These are phyloP conservation scores for Acipenser ruthenus DNA, from an alignment of 2,797 vertebrate genomes.

Conservation along the genomic window DNA sequence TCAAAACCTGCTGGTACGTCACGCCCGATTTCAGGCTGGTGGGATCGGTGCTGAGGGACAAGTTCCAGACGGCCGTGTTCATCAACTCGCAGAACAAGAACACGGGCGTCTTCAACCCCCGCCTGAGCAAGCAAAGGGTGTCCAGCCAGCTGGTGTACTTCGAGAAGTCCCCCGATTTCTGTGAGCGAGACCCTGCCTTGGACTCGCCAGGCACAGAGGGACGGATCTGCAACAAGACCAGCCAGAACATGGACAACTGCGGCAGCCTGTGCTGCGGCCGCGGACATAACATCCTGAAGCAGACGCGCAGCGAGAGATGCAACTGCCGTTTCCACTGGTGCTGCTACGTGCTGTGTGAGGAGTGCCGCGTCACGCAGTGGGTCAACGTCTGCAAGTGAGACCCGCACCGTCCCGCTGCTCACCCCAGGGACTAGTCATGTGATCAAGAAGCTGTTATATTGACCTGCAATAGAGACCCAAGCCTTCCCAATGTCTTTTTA, in stretches of 20 bases:
- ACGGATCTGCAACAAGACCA: slow-evolving; percentile 50
- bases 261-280: slow-evolving; percentile 83
- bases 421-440: too few species aligned
- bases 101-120: slow-evolving; percentile 78
- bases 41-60: slow-evolving; percentile 70
- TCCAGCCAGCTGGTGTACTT: slow-evolving; percentile 82
- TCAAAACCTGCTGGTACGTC: slow-evolving; percentile 88
- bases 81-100: slow-evolving; percentile 88
- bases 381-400: slow-evolving; percentile 76
- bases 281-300: slow-evolving; percentile 80
- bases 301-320: slow-evolving; percentile 77
- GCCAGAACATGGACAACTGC: slow-evolving; percentile 67
- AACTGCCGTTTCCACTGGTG: slow-evolving; percentile 90
- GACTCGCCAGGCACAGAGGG: slow-evolving; percentile 47
- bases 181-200: slow-evolving; percentile 57
- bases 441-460: too few species aligned
- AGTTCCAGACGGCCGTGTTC: slow-evolving; percentile 74
- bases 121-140: slow-evolving; percentile 31
- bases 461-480: too few species aligned
- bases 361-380: slow-evolving; percentile 83
- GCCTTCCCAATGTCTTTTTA: too few species aligned
- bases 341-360: slow-evolving; percentile 88
- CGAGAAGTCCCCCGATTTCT: slow-evolving; percentile 88
- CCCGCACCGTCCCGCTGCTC: too few species aligned
- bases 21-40: slow-evolving; percentile 80